Evolutionary conservation across 1,140 invertebrate species (phyloP).

Genomic region (Hesperophylax magnus): DNA sequence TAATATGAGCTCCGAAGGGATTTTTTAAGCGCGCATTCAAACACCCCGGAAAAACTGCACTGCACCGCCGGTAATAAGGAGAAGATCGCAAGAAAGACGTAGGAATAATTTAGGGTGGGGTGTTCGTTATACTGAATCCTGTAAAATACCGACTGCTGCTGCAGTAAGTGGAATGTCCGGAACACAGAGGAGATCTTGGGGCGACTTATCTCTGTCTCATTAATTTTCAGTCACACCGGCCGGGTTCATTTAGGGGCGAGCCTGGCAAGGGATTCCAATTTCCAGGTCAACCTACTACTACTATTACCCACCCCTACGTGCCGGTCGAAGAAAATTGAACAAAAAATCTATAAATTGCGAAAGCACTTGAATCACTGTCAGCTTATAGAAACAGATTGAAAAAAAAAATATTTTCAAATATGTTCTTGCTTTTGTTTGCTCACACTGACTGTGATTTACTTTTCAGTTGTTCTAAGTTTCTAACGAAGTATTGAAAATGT

Average conservation of each 20-base stretch:
- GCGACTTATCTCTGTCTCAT: slow-evolving; percentile 43
- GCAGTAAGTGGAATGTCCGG: slow-evolving; percentile 35
- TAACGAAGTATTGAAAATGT: no score
- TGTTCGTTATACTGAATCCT: slow-evolving; percentile 13
- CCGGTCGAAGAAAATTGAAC: not conserved
- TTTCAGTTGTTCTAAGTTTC: no score
- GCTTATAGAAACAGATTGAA: not conserved
- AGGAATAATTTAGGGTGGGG: slow-evolving; percentile 26
- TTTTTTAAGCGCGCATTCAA: slow-evolving; percentile 9
- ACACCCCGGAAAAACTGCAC: slow-evolving; percentile 1
- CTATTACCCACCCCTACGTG: no score
- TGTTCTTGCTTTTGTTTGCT: no score
- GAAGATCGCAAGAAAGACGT: slow-evolving; percentile 1
- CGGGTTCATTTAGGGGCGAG: slow-evolving; percentile 12
- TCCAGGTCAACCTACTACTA: not conserved
- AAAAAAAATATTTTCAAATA: not conserved
- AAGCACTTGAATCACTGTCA: not conserved
- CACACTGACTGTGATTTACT: no score
- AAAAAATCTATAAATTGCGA: not conserved
- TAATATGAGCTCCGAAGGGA: not conserved
- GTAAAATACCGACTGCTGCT: slow-evolving; percentile 25
- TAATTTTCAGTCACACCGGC: slow-evolving; percentile 38
- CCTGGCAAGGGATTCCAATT: not conserved
- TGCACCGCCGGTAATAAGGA: slow-evolving; percentile 3
- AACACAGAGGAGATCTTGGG: slow-evolving; percentile 21